Evolutionary conservation across 2,888 invertebrate genomes (phyloP), one percentile per base, ranked within the genome.

Genomic region (Cotesia congregata): DNA sequence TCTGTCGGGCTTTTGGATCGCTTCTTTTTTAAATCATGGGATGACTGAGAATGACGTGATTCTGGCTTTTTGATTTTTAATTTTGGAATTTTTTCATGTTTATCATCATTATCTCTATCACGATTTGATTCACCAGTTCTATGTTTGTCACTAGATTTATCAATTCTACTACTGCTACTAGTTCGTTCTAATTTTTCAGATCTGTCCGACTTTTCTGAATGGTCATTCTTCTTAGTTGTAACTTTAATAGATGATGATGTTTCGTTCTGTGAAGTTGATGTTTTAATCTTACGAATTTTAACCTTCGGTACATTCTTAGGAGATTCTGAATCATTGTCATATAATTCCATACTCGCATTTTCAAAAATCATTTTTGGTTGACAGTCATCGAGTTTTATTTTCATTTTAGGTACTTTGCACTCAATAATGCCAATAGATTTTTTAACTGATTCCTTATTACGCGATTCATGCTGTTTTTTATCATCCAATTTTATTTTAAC

Each of bases 331-430:
- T 62, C 38, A 9, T 72, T 71, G 79, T 15, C 75, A 38, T 9
- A 77, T 64, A 41, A 82, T 81, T 61, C 69, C 39, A 67, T 71
- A 15, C 65, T 76, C 1, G 82, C 73, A 41, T 78, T 83, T 20
- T 85, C 81, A 5, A 84, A 77, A 0, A 85, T 82, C 39, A 86
- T 84, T 77, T 83, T 83, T 3, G 85, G 82, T 59, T 77, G 65
- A 30, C 83, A 83, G 38, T 85, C 85, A 65, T 87, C 86, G 1
- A 87, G 79, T 30, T 84, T 86, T 40, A 87, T 87, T 62, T 85
- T 86, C 84, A 87, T 86, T 68, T 85, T 87, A 4, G 86, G 86
- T 50, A 86, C 71, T 84, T 85, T 64, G 76, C 78, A 67, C 77
- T 83, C 30, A 17, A 71, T 74, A 12, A 74, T 30, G 12, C 73